Evolutionary conservation across 1,140 invertebrate species (phyloP).

Genomic region (Drosophila malerkotliana): DNA sequence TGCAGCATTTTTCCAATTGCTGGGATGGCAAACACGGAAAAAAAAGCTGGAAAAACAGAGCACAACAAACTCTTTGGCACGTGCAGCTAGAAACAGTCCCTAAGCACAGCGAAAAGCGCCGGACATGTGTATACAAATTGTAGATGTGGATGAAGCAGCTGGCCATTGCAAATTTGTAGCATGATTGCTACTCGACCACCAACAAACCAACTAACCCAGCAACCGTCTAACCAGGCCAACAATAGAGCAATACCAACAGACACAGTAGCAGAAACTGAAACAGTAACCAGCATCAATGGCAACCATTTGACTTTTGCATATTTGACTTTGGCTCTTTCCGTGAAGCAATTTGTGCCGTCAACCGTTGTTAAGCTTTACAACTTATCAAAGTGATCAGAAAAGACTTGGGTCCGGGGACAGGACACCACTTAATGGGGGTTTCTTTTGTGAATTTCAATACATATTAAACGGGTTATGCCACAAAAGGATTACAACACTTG

Average conservation of each 20-base stretch:
- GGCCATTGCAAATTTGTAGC: constrained; percentile 66
- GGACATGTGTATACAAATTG: constrained; percentile 71
- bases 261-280: constrained; percentile 2
- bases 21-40: constrained; percentile 34
- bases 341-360: constrained; percentile 70
- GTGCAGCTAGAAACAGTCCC: constrained; percentile 50
- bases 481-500: constrained; percentile 81
- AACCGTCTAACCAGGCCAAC: constrained; percentile 13
- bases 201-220: constrained; percentile 13
- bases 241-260: constrained; percentile 36
- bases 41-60: constrained; percentile 16
- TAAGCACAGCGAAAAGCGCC: constrained; percentile 31
- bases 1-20: constrained; percentile 79
- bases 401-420: constrained; percentile 19
- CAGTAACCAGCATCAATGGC: constrained; percentile 24
- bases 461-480: constrained; percentile 81
- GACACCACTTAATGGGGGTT: constrained; percentile 70
- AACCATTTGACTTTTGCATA: constrained; percentile 80
- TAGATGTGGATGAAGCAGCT: constrained; percentile 50
- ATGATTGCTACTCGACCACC: constrained; percentile 65
- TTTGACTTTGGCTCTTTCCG: constrained; percentile 59
- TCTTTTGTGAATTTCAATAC: constrained; percentile 76
- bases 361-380: constrained; percentile 76
- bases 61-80: constrained; percentile 59
- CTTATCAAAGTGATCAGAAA: constrained; percentile 74